These are phyloP conservation scores for Lagria hirta DNA, from an alignment of 2,888 invertebrate genomes.

Conservation along the genomic window DNA sequence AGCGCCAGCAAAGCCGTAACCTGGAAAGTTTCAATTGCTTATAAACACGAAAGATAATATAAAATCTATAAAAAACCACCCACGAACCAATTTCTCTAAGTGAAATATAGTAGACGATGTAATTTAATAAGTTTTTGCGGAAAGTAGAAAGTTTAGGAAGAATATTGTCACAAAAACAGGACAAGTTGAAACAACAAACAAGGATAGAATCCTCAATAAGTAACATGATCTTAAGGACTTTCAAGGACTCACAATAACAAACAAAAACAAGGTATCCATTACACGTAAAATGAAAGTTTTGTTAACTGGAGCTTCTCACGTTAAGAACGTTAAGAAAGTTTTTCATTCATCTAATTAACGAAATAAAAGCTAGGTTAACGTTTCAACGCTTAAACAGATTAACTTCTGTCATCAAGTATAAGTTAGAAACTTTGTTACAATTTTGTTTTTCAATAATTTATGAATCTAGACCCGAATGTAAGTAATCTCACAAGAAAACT, in stretches of 20 bases:
- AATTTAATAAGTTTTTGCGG: conserved; percentile 3
- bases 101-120: conserved; percentile 3
- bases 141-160: conserved; percentile 1
- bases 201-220: conserved; percentile 16
- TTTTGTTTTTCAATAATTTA: no score
- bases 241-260: conserved; percentile 4
- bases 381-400: no score
- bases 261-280: conserved; percentile 21
- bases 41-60: background rate
- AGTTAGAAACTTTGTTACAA: no score
- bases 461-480: no score
- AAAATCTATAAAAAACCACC: background rate
- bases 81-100: no score
- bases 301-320: conserved; percentile 15
- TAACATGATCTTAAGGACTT: conserved; percentile 17
- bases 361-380: no score
- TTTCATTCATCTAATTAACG: no score
- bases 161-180: conserved; percentile 2
- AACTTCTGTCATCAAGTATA: no score
- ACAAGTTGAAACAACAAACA: conserved; percentile 15
- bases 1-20: conserved; percentile 65
- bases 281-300: conserved; percentile 12
- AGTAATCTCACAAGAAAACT: no score
- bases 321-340: no score
- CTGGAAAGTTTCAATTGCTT: conserved; percentile 47